These are phyloP conservation scores for Polyodon spathula DNA, from an alignment of 2,113 vertebrate species.

Conservation along the genomic window DNA sequence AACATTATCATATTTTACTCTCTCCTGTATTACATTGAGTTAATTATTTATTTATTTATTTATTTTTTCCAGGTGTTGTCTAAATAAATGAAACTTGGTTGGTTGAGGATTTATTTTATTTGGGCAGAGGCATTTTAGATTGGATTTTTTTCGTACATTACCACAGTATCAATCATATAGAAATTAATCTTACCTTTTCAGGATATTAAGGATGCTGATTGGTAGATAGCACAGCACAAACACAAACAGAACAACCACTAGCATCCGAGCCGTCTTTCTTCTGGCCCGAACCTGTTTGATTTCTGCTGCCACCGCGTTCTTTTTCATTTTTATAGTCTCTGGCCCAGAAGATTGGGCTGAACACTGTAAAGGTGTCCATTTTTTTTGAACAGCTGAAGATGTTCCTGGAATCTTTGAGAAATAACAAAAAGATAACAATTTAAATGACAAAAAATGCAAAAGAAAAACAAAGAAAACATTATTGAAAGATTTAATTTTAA, in stretches of 20 bases:
- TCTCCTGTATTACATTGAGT: no score
- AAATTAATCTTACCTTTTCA: constrained; percentile 74
- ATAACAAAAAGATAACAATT: constrained; percentile 5
- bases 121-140: no score
- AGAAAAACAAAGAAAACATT: not conserved
- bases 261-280: constrained; percentile 89
- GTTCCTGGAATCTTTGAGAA: constrained; percentile 80
- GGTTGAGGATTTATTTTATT: no score
- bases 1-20: no score
- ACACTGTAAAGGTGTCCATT: constrained; percentile 74
- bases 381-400: constrained; percentile 79
- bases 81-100: no score
- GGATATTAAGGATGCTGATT: constrained; percentile 89
- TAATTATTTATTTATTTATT: no score
- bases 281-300: constrained; percentile 85
- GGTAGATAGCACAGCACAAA: constrained; percentile 94
- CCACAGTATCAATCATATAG: not conserved
- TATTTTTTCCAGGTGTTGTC: no score
- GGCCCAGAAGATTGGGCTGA: constrained; percentile 45
- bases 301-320: constrained; percentile 76
- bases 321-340: constrained; percentile 62
- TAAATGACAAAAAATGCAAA: no score
- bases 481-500: not conserved
- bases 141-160: not conserved
- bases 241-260: constrained; percentile 89